Evolutionary conservation across 2,797 vertebrate species (phyloP).

Genomic region (Cyclura pinguis): DNA sequence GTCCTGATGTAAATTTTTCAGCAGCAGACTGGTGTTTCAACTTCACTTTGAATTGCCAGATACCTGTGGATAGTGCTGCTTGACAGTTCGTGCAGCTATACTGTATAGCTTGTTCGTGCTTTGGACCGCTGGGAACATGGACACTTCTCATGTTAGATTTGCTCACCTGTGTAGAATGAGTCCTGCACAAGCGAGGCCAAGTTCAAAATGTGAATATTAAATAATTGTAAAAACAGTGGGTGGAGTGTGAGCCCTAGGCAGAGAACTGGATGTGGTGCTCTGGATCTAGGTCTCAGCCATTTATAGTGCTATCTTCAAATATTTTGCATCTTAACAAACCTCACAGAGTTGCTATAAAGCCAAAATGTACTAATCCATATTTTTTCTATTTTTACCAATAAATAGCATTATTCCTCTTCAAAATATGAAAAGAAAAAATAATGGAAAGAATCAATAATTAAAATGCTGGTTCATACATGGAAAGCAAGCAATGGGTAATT

Average conservation of each 20-base stretch:
- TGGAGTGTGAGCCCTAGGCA: neutral
- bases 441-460: neutral
- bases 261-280: neutral
- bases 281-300: neutral
- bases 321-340: neutral
- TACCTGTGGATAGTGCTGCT: neutral
- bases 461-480: neutral
- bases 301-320: neutral
- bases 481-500: neutral
- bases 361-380: neutral
- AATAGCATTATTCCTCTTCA: neutral
- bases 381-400: neutral
- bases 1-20: neutral
- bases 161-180: too few relatives aligned
- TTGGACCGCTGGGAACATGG: neutral
- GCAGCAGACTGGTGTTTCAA: neutral
- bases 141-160: neutral
- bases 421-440: neutral
- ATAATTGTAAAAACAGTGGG: neutral
- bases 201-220: neutral
- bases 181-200: neutral
- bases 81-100: neutral
- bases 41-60: neutral
- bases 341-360: neutral
- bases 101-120: neutral